phyloP scores from a whole-genome alignment of 2,888 invertebrate genomes.

The Linyphia triangularis region DNA sequence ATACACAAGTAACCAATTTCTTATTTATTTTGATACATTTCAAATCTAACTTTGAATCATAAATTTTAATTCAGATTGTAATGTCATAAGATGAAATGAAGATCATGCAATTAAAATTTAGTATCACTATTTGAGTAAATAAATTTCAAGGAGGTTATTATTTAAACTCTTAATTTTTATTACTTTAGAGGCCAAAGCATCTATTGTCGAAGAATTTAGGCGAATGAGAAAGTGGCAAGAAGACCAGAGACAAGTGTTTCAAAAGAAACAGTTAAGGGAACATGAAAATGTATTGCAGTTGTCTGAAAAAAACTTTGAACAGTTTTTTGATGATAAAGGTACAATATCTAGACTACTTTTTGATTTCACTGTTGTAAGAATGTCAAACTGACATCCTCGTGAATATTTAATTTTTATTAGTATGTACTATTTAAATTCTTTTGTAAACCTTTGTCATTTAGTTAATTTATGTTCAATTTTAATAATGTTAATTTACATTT shows the following conservation, averaged over 20 bases:
- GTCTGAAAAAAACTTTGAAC: slow-evolving; percentile 7
- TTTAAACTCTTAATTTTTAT: no score
- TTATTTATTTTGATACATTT: no score
- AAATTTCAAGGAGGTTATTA: no score
- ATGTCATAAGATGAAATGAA: no score
- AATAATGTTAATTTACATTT: not conserved
- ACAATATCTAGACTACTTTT: not conserved
- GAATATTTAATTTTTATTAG: not conserved
- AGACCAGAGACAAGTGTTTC: slow-evolving; percentile 13
- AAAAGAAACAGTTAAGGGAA: slow-evolving; percentile 14
- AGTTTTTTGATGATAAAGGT: slow-evolving; percentile 4
- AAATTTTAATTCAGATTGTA: no score
- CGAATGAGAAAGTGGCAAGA: slow-evolving; percentile 27
- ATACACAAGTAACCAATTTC: no score
- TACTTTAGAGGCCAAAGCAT: slow-evolving; percentile 18
- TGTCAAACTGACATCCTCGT: not conserved
- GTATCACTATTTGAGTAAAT: no score
- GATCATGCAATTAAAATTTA: no score
- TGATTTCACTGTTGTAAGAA: not conserved
- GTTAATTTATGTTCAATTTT: not conserved
- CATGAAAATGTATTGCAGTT: slow-evolving; percentile 10
- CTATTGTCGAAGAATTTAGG: slow-evolving; percentile 11
- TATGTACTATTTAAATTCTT: no score
- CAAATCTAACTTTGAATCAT: no score
- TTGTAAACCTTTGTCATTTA: no score